Conservation (phyloP, 2,797 vertebrate species). For the Phaenicophaeus curvirostris region DNA sequence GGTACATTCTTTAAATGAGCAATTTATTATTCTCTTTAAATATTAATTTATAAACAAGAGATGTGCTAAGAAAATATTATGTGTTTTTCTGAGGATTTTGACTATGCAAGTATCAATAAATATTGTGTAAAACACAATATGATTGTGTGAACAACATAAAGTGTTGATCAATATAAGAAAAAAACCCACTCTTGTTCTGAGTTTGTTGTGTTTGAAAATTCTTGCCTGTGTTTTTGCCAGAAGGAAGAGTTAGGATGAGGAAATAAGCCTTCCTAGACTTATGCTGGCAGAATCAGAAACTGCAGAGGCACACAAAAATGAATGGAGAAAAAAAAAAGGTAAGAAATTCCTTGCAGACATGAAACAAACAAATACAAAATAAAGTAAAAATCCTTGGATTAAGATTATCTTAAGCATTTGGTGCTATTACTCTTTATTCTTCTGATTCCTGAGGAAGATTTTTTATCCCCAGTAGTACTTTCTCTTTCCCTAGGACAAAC, state of each 20-base stretch:
- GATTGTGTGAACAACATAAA: background rate
- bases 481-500: background rate
- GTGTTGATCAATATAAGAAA: background rate
- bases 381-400: background rate
- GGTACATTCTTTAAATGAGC: background rate
- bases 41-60: background rate
- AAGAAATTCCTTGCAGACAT: slow-evolving; percentile 4
- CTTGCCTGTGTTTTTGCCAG: background rate
- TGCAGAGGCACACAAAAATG: background rate
- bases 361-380: background rate
- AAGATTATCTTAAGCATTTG: background rate
- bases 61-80: background rate
- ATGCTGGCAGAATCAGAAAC: background rate
- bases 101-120: background rate
- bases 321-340: background rate
- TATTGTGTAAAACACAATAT: background rate
- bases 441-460: background rate
- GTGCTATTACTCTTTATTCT: background rate
- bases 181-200: background rate
- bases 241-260: background rate
- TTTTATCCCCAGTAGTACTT: background rate
- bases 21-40: background rate
- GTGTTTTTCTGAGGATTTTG: background rate
- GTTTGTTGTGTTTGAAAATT: background rate
- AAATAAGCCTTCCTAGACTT: background rate